Evolutionary conservation across 2,113 vertebrate genomes (phyloP).

Genomic region (Orcinus orca): DNA sequence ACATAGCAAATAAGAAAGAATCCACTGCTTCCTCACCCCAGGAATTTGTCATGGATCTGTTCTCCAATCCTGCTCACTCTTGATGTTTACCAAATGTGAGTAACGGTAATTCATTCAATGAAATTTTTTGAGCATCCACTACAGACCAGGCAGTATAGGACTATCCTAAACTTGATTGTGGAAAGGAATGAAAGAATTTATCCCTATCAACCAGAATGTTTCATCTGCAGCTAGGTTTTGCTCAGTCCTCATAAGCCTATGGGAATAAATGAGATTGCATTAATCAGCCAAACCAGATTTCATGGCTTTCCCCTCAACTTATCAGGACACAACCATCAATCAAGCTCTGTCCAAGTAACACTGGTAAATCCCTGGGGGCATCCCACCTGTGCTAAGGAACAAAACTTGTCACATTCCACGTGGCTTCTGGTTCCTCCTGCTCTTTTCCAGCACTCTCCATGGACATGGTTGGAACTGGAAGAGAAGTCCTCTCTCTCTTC

Average conservation of each 20-base stretch:
- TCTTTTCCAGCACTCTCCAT: background rate
- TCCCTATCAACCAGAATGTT: background rate
- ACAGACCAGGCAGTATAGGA: background rate
- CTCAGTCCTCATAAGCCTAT: background rate
- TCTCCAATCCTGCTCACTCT: background rate
- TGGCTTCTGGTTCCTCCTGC: background rate
- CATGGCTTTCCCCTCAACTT: background rate
- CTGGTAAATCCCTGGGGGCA: background rate
- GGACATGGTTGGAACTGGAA: background rate
- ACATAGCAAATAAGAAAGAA: background rate
- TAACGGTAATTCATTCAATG: background rate
- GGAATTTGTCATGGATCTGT: background rate
- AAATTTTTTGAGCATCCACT: background rate
- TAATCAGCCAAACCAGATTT: background rate
- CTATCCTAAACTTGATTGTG: background rate
- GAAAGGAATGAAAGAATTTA: conserved; percentile 3
- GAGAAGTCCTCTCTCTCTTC: background rate
- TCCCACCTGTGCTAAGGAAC: background rate
- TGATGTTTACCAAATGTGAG: background rate
- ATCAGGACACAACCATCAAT: background rate
- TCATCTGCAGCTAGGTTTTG: background rate
- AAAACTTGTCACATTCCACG: background rate
- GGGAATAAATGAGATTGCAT: background rate
- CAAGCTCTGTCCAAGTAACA: background rate
- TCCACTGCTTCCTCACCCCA: background rate